phyloP scores from a whole-genome alignment of 2,888 invertebrate species.

The Poecilus cupreus region DNA sequence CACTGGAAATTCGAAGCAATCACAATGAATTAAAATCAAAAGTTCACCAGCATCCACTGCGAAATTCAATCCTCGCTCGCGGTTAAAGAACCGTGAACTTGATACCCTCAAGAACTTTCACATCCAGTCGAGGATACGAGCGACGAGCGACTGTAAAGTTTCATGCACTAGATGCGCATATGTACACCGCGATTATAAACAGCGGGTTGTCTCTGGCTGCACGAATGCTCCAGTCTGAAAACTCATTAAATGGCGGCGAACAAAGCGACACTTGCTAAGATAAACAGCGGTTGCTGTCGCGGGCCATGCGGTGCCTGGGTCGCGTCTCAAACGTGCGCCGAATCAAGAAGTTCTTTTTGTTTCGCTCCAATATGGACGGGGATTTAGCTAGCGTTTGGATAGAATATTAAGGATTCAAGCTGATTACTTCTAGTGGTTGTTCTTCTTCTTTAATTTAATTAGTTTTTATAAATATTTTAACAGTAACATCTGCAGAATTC shows the following conservation, averaged over 20 bases:
- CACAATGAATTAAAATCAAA: not conserved
- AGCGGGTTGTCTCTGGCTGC: not conserved
- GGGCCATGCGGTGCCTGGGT: not conserved
- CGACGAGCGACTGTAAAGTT: not conserved
- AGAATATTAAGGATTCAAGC: too few relatives aligned
- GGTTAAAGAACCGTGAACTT: not conserved
- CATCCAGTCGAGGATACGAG: not conserved
- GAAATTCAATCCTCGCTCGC: not conserved
- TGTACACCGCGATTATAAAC: not conserved
- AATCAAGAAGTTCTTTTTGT: constrained; percentile 3
- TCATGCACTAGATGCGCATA: constrained; percentile 17
- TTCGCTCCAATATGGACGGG: too few relatives aligned
- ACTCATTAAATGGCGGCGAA: constrained; percentile 42
- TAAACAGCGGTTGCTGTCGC: constrained; percentile 25
- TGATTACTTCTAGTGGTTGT: not conserved
- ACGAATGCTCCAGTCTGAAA: constrained; percentile 1
- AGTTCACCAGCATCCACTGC: not conserved
- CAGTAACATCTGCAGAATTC: not conserved
- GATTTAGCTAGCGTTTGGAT: too few relatives aligned
- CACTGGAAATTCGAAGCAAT: not conserved
- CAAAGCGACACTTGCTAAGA: constrained; percentile 36
- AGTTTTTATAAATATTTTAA: not conserved
- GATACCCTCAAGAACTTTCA: not conserved
- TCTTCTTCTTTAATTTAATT: not conserved
- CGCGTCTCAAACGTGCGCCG: constrained; percentile 29